Conservation (phyloP, 2,113 vertebrate genomes). For the Sylvia atricapilla region DNA sequence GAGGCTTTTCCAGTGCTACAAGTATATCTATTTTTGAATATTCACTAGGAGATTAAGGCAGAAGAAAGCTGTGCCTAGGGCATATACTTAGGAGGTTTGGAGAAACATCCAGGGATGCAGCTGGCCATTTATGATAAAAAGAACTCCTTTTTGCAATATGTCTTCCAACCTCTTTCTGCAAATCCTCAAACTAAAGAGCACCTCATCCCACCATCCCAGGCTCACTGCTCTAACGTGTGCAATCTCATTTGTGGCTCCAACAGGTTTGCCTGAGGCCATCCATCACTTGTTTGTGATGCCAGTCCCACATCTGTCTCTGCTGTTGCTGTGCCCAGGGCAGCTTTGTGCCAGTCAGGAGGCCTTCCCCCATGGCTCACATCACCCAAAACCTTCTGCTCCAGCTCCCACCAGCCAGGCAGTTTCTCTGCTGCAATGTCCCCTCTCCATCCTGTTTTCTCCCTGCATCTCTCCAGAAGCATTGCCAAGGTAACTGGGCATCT, state of each 20-base stretch:
- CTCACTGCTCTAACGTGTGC: rapidly evolving
- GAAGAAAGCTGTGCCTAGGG: slow-evolving; percentile 46
- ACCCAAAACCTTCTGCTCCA: background rate
- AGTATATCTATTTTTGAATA: slow-evolving; percentile 43
- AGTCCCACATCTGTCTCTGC: background rate
- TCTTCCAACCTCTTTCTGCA: background rate
- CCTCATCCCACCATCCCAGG: background rate
- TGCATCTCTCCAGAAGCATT: background rate
- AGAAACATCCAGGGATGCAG: slow-evolving; percentile 3
- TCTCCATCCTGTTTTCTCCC: background rate
- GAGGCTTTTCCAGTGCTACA: slow-evolving; percentile 50
- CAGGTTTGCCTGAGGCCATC: background rate
- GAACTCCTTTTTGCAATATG: background rate
- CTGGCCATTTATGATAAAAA: slow-evolving; percentile 24
- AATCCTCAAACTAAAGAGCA: background rate
- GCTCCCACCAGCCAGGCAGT: background rate
- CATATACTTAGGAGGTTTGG: background rate
- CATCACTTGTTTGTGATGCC: too few species aligned
- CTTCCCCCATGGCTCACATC: rapidly evolving
- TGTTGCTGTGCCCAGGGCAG: background rate
- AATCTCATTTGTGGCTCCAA: background rate
- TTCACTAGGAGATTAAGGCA: slow-evolving; percentile 50
- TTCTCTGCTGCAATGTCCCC: background rate
- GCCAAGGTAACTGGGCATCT: slow-evolving; percentile 41
- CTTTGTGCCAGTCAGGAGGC: background rate